Conservation (phyloP, 2,888 invertebrate species). For the Strigamia transsilvanica region DNA sequence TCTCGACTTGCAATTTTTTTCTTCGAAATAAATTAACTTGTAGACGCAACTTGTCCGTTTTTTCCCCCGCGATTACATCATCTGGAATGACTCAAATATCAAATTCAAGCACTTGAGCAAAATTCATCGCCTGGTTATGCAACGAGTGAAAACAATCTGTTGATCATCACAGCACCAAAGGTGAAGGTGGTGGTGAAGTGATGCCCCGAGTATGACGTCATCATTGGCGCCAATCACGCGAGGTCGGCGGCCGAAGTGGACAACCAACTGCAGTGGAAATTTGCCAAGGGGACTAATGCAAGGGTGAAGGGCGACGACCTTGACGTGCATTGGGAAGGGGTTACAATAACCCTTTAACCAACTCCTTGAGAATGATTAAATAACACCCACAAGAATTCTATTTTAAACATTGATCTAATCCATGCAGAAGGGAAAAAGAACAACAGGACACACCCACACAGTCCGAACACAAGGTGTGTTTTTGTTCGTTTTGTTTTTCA, state of each 20-base stretch:
- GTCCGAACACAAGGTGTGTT: conserved; percentile 30
- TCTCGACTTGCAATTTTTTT: neutral
- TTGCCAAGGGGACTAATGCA: conserved; percentile 16
- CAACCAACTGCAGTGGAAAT: neutral
- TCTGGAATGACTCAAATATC: conserved; percentile 17
- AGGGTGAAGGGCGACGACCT: conserved; percentile 21
- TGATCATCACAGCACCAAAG: neutral
- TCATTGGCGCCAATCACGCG: conserved; percentile 1
- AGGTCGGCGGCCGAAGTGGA: conserved; percentile 23
- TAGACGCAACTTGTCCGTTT: neutral
- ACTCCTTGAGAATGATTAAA: neutral
- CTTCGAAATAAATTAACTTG: neutral
- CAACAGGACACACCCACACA: conserved; percentile 1
- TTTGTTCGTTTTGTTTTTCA: neutral
- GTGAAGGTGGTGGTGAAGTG: neutral
- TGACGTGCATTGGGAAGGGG: conserved; percentile 1
- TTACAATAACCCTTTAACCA: conserved; percentile 3
- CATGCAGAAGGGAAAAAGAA: neutral
- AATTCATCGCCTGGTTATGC: neutral
- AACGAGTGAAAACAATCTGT: conserved; percentile 7
- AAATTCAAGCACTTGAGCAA: neutral
- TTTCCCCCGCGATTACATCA: neutral
- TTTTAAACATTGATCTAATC: conserved; percentile 8
- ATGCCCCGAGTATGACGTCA: neutral
- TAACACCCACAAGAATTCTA: conserved; percentile 22